Percentiles rank a stretch among this genome's conserved stretches.
These are phyloP conservation scores for Dufourea novaeangliae DNA, from an alignment of 1,140 invertebrate genomes.

Conservation along the genomic window DNA sequence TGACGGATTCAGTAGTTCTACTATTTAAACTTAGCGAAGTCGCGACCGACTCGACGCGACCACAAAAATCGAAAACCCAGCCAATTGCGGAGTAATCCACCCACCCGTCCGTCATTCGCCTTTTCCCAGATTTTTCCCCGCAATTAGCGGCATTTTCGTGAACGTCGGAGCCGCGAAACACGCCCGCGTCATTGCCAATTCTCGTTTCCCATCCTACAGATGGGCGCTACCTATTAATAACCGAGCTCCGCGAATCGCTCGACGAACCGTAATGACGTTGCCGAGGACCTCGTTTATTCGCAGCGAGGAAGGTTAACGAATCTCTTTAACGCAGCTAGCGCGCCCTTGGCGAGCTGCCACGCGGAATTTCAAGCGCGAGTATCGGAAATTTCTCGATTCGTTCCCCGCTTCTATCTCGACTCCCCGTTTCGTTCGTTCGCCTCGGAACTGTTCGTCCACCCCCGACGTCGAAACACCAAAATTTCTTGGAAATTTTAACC, in stretches of 20 bases:
- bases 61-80: too few species aligned
- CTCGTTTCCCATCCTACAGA: neutral
- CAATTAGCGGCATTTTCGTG: neutral
- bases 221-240: slow-evolving; percentile 33
- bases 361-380: slow-evolving; percentile 55
- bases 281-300: slow-evolving; percentile 51
- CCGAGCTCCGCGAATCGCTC: slow-evolving; percentile 10
- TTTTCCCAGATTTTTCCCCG: neutral
- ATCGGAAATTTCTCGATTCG: slow-evolving; percentile 36
- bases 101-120: too few species aligned
- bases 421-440: neutral
- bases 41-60: too few species aligned
- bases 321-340: slow-evolving; percentile 56
- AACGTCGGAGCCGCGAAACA: neutral
- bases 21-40: too few species aligned
- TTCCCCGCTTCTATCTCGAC: neutral
- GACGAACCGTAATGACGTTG: slow-evolving; percentile 36
- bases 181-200: slow-evolving; percentile 8
- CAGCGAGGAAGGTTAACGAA: slow-evolving; percentile 50
- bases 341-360: slow-evolving; percentile 56
- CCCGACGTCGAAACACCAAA: too few species aligned
- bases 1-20: too few species aligned
- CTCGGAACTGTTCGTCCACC: too few species aligned
- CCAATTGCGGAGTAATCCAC: too few species aligned
- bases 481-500: too few species aligned